Conservation (phyloP, 2,797 vertebrate genomes). For the Halcyon leucocephala region DNA sequence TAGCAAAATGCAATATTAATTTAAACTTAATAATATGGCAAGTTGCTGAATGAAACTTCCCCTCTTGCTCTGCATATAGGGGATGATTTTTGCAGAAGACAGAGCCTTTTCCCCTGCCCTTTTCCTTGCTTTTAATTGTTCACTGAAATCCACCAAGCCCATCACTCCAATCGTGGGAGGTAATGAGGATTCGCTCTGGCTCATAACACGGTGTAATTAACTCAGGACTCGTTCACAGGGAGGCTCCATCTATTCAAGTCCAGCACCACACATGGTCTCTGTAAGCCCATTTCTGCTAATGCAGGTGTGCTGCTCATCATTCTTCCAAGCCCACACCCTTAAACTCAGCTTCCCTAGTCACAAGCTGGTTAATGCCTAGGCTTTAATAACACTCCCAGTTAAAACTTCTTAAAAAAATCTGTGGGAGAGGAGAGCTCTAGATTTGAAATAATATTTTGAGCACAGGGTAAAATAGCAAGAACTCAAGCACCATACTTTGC, state of each 20-base stretch:
- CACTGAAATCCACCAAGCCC: neutral
- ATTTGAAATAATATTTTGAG: neutral
- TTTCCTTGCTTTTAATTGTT: neutral
- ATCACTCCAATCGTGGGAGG: neutral
- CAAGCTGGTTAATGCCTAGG: fast-evolving
- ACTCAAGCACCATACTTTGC: neutral
- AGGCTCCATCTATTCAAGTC: neutral
- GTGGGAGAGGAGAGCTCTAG: neutral
- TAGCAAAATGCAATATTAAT: neutral
- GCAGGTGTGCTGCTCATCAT: neutral
- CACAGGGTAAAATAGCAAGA: neutral
- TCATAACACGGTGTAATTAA: neutral
- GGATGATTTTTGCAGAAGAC: neutral
- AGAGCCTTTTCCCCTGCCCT: neutral
- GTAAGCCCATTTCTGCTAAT: neutral
- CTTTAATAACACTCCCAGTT: neutral
- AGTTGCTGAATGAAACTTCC: neutral
- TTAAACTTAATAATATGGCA: neutral
- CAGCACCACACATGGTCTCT: fast-evolving
- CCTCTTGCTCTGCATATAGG: neutral
- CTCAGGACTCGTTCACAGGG: neutral
- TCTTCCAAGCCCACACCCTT: neutral
- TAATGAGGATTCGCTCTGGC: neutral
- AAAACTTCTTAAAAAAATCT: neutral
- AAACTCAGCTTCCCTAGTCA: neutral